phyloP scores from a whole-genome alignment of 2,888 invertebrate genomes.

The Cephus pygmeus region DNA sequence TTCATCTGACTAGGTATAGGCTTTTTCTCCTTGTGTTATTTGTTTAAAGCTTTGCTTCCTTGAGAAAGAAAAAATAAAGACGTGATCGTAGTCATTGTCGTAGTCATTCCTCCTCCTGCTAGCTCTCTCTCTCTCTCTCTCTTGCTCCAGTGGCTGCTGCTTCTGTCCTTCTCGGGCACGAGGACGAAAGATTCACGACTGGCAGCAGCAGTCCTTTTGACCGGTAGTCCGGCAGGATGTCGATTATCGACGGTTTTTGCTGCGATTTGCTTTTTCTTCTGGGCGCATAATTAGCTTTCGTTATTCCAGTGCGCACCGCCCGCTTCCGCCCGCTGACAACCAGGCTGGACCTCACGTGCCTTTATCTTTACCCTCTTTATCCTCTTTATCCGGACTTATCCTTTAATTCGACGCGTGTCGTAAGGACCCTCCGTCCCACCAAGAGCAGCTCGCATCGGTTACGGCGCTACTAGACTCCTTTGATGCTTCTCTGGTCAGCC shows the following conservation, averaged over 20 bases:
- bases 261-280: slow-evolving; percentile 42
- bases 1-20: not conserved
- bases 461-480: not conserved
- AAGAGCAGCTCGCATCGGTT: not conserved
- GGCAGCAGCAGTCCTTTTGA: slow-evolving; percentile 19
- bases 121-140: slow-evolving; percentile 22
- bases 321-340: slow-evolving; percentile 44
- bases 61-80: not conserved
- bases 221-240: slow-evolving; percentile 56
- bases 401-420: not conserved
- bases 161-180: slow-evolving; percentile 27
- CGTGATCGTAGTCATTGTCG: not conserved
- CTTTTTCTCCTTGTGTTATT: not conserved
- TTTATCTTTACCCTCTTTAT: not conserved
- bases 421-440: not conserved
- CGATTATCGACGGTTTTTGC: slow-evolving; percentile 63
- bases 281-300: slow-evolving; percentile 62
- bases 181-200: slow-evolving; percentile 3
- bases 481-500: not conserved
- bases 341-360: slow-evolving; percentile 11
- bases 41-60: not conserved
- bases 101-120: slow-evolving; percentile 18
- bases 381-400: not conserved
- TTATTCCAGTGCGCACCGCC: slow-evolving; percentile 58
- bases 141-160: not conserved